phyloP scores from a whole-genome alignment of 2,797 vertebrate species.

The Mareca strepera region DNA sequence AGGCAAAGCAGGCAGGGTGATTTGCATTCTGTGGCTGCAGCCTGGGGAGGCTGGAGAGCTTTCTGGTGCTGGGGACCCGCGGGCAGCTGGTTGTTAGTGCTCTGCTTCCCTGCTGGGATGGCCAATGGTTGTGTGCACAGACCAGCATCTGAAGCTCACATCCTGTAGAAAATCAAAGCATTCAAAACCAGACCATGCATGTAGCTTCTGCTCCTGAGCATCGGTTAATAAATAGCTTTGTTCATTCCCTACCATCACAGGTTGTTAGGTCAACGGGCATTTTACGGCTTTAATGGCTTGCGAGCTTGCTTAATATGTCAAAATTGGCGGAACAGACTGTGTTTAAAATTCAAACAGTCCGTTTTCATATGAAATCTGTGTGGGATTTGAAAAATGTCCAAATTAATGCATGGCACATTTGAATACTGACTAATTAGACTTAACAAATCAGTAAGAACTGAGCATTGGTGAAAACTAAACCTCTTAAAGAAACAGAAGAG shows the following conservation, averaged over 20 bases:
- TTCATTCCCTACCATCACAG: background rate
- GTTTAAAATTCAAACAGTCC: constrained; percentile 50
- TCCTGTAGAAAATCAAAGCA: background rate
- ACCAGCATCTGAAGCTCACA: background rate
- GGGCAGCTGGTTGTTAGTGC: background rate
- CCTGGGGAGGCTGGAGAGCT: background rate
- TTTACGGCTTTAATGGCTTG: background rate
- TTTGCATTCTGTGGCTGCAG: background rate
- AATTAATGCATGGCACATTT: constrained; percentile 49
- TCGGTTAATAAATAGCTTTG: background rate
- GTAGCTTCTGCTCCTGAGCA: background rate
- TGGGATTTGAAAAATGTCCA: constrained; percentile 37
- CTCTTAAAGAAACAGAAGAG: background rate
- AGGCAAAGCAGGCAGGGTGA: background rate
- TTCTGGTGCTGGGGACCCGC: background rate
- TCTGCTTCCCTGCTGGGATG: background rate
- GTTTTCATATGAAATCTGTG: constrained; percentile 41
- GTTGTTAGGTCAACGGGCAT: constrained; percentile 5
- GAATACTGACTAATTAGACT: constrained; percentile 43
- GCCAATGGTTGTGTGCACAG: background rate
- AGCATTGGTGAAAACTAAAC: constrained; percentile 15
- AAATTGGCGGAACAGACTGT: constrained; percentile 27
- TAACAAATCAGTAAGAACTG: constrained; percentile 33
- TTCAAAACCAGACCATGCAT: background rate
- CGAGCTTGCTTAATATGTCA: background rate